phyloP scores from a whole-genome alignment of 1,140 invertebrate species.

The Drosophila busckii region DNA sequence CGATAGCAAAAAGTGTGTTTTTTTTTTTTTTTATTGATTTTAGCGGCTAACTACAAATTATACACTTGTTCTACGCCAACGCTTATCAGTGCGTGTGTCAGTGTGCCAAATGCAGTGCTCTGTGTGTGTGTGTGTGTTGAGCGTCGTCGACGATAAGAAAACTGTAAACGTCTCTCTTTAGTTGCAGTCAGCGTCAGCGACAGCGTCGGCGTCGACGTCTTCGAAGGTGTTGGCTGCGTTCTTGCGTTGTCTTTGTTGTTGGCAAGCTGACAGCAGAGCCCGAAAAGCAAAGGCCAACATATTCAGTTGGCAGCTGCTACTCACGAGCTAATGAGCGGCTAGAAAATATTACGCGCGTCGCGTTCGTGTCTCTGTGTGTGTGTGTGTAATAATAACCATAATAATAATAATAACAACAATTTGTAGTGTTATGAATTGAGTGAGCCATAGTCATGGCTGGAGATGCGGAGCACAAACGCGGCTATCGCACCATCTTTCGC shows the following conservation, averaged over 20 bases:
- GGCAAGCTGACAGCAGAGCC: conserved; percentile 20
- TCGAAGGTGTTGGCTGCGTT: background rate
- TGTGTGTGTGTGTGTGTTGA: no score
- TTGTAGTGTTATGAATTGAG: conserved; percentile 15
- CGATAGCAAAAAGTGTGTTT: no score
- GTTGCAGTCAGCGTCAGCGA: background rate
- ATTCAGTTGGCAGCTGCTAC: conserved; percentile 32
- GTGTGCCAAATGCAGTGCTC: no score
- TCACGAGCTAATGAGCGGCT: conserved; percentile 17
- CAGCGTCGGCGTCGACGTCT: background rate
- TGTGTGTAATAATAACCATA: conserved; percentile 9
- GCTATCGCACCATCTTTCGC: conserved; percentile 64
- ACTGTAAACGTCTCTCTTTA: no score
- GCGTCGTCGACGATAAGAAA: no score
- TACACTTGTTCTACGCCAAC: no score
- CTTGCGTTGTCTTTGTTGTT: conserved; percentile 9
- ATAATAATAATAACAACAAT: background rate
- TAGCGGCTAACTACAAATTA: no score
- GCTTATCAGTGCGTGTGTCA: no score
- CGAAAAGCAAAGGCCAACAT: conserved; percentile 36
- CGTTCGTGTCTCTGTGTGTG: conserved; percentile 1
- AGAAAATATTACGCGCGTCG: conserved; percentile 8
- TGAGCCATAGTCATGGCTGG: conserved; percentile 41
- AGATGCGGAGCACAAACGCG: conserved; percentile 50
- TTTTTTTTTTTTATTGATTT: no score